Evolutionary conservation across 2,888 invertebrate genomes (phyloP), one percentile per base, ranked within the genome.

Genomic region (Xylota sylvarum): DNA sequence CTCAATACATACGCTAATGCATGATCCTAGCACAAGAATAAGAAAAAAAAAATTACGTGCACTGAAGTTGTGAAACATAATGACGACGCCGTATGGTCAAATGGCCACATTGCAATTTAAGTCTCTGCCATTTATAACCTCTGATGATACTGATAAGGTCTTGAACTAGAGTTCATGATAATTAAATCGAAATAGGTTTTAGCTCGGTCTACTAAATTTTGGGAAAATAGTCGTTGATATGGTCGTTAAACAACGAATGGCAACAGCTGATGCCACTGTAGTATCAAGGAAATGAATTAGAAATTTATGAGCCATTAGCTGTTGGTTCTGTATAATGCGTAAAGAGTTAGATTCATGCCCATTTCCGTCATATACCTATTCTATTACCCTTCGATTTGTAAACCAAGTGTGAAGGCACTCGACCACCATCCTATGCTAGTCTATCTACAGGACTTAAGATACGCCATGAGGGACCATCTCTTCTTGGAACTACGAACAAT

Each of bases 131-230:
- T 37, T 17, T 72, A 35, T 48, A 50, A 60, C 37, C 17, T 37
- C 6, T 5, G 58, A 27, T 17, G 37, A 10, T 12, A 1, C 23
- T 46, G 58, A 37, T 35, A 23, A 17, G 48, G 35, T 17, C 7
- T 23, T 23, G 23, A 1, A 10, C 10, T 6, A 14, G 46, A 43
- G 17, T 43, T 1, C 9, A 17, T 4, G 2, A 4, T 32, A 32
- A 48, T 48, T 65, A 48, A 50, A 19, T 35, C 1, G 5, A 48
- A 48, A 72, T 40, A 7, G 58, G 2, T 30, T 62, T 40, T 40
- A 40, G 27, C 46, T 32, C n/a, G 73, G 60, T 62, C 52, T 19
- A 5, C 3, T 62, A 12, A 5, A 35, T 23, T 48, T 46, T 23
- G 23, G 23, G 3, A 23, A 23, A 0, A 4, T 19, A 58, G 9